Base-by-base conservation (phyloP, 2,113 vertebrate genomes). In the Parus major region DNA sequence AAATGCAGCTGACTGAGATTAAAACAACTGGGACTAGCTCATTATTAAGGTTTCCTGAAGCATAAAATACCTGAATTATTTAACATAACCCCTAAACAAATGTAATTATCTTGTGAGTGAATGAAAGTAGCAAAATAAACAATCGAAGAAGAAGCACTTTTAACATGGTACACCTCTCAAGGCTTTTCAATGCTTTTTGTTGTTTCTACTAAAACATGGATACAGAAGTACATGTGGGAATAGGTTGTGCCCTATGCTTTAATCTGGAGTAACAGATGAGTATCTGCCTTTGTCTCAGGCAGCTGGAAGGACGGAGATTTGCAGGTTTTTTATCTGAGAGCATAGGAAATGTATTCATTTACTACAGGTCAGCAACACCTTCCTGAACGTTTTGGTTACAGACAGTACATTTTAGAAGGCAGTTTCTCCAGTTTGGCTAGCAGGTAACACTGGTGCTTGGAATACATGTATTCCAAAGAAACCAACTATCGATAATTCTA, bases 401-500 rank as follows among this genome's bases (percentile, higher is more conserved):
- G 17, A 50, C 2, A 76, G 7, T 17, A 53, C 19, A 42, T 77
- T 90, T 68, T 68, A 78, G 75, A 93, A 78, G 33, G 47, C 31
- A 81, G 52, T 50, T 89, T 78, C 29, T 86, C 15, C 31, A 89
- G 41, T 47, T 19, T 33, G 14, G 18, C 35, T 73, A 39, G 12
- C 56, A 76, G 18, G 2, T 76, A 78, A 77, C 47, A 35, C 18
- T 46, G n/a, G 13, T 50, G 29, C 18, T 16, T 92, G 44, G 36
- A 86, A 82, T 3, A 77, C 31, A 11, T 2, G 11, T 21, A 50
- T 55, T 78, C 28, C 11, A 28, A 89, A 84, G 16, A 81, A 77
- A 71, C 3, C 0, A 2, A 9, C 55, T 63, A 35, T 0, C 81
- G 25, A 24, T 8, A 56, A 35, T 27, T 14, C 41, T 10, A 69